phyloP scores from a whole-genome alignment of 2,888 invertebrate species.

The Creontiades dilutus region DNA sequence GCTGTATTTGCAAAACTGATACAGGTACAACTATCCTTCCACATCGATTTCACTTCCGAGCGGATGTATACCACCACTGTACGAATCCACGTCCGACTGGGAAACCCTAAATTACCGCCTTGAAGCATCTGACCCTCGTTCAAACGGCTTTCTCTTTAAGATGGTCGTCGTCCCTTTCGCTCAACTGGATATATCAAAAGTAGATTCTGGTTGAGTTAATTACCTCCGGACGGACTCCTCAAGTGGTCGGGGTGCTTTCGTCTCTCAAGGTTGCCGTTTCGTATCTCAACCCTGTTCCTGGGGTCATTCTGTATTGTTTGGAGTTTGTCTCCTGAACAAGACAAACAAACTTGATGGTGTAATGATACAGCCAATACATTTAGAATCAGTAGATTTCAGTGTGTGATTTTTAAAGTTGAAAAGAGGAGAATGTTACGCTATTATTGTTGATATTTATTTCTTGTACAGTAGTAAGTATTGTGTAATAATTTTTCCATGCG shows the following conservation, averaged over 20 bases:
- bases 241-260: neutral
- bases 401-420: too few species aligned
- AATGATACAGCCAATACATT: too few species aligned
- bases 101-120: neutral
- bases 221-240: neutral
- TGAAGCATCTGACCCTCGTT: neutral
- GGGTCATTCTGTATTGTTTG: too few species aligned
- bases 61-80: neutral
- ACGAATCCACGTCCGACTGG: conserved; percentile 1
- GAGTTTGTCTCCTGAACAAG: too few species aligned
- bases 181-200: conserved; percentile 13
- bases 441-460: too few species aligned
- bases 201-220: neutral
- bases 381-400: too few species aligned
- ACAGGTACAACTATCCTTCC: too few species aligned
- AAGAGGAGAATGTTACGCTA: too few species aligned
- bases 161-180: neutral
- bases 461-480: too few species aligned
- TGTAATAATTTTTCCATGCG: too few species aligned
- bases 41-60: conserved; percentile 35
- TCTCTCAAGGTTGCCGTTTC: neutral
- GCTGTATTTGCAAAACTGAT: too few species aligned
- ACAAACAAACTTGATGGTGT: too few species aligned
- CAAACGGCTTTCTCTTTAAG: conserved; percentile 15
- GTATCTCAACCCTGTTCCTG: neutral